These are phyloP conservation scores for Temnothorax longispinosus DNA, from an alignment of 1,140 invertebrate species.

Conservation along the genomic window DNA sequence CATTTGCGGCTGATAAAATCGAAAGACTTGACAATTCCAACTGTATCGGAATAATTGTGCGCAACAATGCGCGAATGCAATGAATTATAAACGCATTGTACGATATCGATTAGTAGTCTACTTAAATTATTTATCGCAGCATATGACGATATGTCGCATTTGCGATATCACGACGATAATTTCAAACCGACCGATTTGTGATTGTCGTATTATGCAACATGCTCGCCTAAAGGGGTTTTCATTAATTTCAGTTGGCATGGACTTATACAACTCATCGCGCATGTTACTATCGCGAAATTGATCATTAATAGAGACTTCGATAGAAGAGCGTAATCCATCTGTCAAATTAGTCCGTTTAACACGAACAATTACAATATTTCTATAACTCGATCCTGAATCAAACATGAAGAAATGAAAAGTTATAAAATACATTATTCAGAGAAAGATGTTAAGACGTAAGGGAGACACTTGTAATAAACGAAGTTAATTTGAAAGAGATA, in stretches of 20 bases:
- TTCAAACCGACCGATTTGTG: not conserved
- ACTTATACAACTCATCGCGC: constrained; percentile 9
- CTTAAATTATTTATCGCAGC: constrained; percentile 37
- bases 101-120: not conserved
- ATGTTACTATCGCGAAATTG: not conserved
- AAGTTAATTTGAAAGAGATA: too few relatives aligned
- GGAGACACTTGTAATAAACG: too few relatives aligned
- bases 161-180: constrained; percentile 9
- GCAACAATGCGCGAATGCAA: not conserved
- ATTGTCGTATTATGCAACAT: constrained; percentile 12
- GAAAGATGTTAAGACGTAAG: too few relatives aligned
- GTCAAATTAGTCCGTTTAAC: not conserved
- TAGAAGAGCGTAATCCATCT: not conserved
- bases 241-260: not conserved
- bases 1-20: not conserved
- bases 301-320: not conserved
- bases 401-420: not conserved
- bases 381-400: not conserved
- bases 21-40: not conserved
- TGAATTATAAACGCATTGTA: not conserved
- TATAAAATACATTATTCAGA: not conserved
- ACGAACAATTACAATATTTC: not conserved
- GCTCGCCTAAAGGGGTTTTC: constrained; percentile 17
- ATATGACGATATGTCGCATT: not conserved
- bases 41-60: not conserved